Evolutionary conservation across 1,140 invertebrate genomes (phyloP).

Genomic region (Neocloeon triangulifer): DNA sequence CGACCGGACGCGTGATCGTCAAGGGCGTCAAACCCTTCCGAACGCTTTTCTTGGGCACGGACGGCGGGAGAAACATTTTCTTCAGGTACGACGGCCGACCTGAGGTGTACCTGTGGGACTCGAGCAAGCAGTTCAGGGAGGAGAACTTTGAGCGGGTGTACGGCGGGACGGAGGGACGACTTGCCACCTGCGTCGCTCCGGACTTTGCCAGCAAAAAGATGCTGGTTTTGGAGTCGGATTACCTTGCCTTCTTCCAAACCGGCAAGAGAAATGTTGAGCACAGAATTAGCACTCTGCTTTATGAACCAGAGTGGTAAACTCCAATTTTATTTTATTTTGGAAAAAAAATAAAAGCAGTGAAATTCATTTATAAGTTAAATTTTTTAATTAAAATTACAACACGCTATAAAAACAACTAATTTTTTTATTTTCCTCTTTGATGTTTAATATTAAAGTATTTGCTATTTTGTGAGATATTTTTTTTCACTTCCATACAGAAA

Average conservation of each 20-base stretch:
- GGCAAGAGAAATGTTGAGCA: slow-evolving; percentile 28
- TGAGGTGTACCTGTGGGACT: slow-evolving; percentile 35
- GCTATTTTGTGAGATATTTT: no score
- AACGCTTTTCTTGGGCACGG: slow-evolving; percentile 31
- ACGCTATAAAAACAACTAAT: no score
- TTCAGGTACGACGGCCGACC: slow-evolving; percentile 29
- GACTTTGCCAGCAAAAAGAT: slow-evolving; percentile 29
- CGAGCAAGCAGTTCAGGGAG: slow-evolving; percentile 23
- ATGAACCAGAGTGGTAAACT: no score
- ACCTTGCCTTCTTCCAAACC: slow-evolving; percentile 32
- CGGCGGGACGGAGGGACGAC: slow-evolving; percentile 26
- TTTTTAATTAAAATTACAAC: no score
- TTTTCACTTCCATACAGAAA: no score
- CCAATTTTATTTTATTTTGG: no score
- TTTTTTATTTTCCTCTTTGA: no score
- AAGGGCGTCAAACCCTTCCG: slow-evolving; percentile 27
- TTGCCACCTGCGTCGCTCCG: slow-evolving; percentile 30
- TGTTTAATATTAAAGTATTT: no score
- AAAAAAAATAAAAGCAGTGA: no score
- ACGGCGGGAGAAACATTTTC: slow-evolving; percentile 28
- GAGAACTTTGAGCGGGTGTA: slow-evolving; percentile 30
- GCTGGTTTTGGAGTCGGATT: slow-evolving; percentile 37
- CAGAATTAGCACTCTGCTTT: no score
- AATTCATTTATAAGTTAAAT: no score
- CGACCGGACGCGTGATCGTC: slow-evolving; percentile 24